Percentiles rank a stretch among this genome's conserved stretches.
Conservation (phyloP, 2,113 vertebrate genomes). For the Elephantulus edwardii region DNA sequence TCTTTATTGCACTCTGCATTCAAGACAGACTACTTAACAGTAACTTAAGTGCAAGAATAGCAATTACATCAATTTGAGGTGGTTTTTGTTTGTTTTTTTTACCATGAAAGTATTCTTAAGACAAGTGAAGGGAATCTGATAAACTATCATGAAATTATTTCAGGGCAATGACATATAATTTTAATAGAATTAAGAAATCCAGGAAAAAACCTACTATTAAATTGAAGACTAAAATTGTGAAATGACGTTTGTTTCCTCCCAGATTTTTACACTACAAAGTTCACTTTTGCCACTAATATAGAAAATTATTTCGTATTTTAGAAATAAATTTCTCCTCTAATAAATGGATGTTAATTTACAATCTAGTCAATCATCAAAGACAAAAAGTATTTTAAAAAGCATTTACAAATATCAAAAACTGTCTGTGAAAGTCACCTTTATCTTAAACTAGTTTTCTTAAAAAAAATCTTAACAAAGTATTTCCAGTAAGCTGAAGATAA, state of each 20-base stretch:
- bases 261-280: slow-evolving; percentile 33
- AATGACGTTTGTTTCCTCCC: not conserved
- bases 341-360: slow-evolving; percentile 52
- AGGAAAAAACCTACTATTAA: slow-evolving; percentile 51
- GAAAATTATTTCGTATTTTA: slow-evolving; percentile 53
- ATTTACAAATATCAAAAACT: not conserved
- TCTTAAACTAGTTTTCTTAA: slow-evolving; percentile 32
- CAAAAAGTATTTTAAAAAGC: not conserved
- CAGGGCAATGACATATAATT: slow-evolving; percentile 69
- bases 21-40: slow-evolving; percentile 83
- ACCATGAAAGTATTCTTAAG: slow-evolving; percentile 76
- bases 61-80: slow-evolving; percentile 80
- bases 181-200: slow-evolving; percentile 69
- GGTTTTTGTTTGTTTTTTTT: slow-evolving; percentile 73
- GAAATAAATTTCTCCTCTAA: slow-evolving; percentile 60
- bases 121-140: slow-evolving; percentile 75
- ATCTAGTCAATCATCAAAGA: slow-evolving; percentile 54
- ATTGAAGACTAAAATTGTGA: slow-evolving; percentile 56
- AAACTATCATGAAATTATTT: slow-evolving; percentile 78
- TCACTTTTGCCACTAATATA: slow-evolving; percentile 66
- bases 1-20: slow-evolving; percentile 77
- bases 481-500: slow-evolving; percentile 64
- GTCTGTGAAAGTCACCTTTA: slow-evolving; percentile 43
- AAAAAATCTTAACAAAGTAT: slow-evolving; percentile 70
- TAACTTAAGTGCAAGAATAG: slow-evolving; percentile 83